A percentile compares a stretch with the other conserved stretches of the same genome.
These are phyloP conservation scores for Amniataba percoides DNA, from an alignment of 2,797 vertebrate species.

Conservation along the genomic window DNA sequence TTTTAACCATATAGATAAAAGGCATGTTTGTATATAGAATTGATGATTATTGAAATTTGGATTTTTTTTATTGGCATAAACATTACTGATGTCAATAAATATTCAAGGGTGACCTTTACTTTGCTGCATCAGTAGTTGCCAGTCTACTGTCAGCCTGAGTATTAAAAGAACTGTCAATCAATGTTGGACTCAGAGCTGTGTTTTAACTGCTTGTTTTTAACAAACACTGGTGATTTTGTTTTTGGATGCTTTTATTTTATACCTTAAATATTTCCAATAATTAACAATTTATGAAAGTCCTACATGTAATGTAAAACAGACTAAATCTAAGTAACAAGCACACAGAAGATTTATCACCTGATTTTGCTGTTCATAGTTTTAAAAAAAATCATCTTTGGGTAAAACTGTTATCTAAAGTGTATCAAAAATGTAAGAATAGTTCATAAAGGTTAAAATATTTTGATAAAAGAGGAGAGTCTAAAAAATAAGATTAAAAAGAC, in stretches of 20 bases:
- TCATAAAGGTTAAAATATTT: no score
- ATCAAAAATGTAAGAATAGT: no score
- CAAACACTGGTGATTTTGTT: not conserved
- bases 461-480: no score
- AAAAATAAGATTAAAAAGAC: no score
- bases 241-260: not conserved
- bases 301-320: not conserved
- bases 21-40: not conserved
- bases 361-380: not conserved
- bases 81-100: not conserved
- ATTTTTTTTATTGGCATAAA: not conserved
- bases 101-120: conserved; percentile 4
- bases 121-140: not conserved
- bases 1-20: not conserved
- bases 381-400: no score
- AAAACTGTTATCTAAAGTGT: no score
- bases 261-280: conserved; percentile 6
- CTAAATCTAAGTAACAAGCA: not conserved
- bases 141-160: not conserved
- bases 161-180: not conserved
- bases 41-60: not conserved
- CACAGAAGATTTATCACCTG: not conserved
- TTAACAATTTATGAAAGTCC: not conserved
- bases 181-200: not conserved
- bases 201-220: not conserved